Percentiles rank a stretch among this genome's conserved stretches.
Evolutionary conservation across 2,113 vertebrate genomes (phyloP).

Genomic region (Poeciliopsis retropinna): DNA sequence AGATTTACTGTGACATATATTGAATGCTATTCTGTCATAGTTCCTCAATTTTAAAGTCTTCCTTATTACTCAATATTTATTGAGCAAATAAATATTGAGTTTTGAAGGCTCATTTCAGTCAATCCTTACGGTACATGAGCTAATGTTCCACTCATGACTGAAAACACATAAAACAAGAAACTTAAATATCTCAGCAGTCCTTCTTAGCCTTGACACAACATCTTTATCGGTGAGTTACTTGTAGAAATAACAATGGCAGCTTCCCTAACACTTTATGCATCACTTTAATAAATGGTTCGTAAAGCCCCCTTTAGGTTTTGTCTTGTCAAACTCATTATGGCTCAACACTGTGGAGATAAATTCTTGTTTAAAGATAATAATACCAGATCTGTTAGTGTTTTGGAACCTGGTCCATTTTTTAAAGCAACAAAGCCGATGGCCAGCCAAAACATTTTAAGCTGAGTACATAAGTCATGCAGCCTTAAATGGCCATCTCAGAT

Average conservation of each 20-base stretch:
- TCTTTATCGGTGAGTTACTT: not conserved
- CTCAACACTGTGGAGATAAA: not conserved
- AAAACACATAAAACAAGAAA: not conserved
- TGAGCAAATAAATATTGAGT: not conserved
- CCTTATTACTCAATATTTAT: conserved; percentile 8
- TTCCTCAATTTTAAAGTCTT: not conserved
- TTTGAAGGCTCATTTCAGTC: not conserved
- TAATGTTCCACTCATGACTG: conserved; percentile 4
- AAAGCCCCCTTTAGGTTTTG: not conserved
- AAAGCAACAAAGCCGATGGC: not conserved
- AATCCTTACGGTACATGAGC: not conserved
- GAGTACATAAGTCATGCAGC: not conserved
- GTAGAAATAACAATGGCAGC: conserved; percentile 1
- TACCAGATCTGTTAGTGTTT: not conserved
- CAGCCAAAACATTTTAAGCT: not conserved
- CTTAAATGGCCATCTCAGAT: not conserved
- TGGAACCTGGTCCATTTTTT: not conserved
- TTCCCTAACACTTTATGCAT: not conserved
- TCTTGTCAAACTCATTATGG: not conserved
- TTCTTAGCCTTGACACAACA: not conserved
- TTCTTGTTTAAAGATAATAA: not conserved
- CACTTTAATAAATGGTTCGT: not conserved
- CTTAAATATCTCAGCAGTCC: not conserved
- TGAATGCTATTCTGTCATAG: conserved; percentile 4
- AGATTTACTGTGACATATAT: not conserved